Evolutionary conservation across 2,797 vertebrate genomes (phyloP).

Genomic region (Artibeus lituratus): DNA sequence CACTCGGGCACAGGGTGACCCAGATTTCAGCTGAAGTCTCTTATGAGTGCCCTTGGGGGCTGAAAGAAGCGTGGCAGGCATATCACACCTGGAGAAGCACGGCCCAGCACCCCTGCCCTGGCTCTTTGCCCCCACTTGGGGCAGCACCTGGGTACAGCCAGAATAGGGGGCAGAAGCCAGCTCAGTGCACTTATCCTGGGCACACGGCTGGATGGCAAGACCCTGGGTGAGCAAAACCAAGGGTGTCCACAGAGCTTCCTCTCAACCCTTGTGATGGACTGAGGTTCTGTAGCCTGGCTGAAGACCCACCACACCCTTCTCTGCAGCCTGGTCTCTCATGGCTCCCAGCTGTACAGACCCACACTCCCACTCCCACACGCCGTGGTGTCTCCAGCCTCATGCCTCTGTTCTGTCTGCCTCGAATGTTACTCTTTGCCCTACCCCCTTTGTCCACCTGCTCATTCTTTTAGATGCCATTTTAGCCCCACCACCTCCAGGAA

Average conservation of each 20-base stretch:
- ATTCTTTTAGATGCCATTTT: neutral
- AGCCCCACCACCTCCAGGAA: neutral
- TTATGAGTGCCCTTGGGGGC: neutral
- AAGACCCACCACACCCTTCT: neutral
- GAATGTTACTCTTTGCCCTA: neutral
- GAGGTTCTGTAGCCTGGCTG: neutral
- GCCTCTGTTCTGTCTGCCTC: neutral
- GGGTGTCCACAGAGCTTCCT: neutral
- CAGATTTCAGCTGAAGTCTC: conserved; percentile 49
- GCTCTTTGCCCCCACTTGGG: neutral
- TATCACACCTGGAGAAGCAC: neutral
- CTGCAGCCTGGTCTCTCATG: neutral
- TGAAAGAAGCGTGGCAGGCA: neutral
- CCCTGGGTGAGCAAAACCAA: neutral
- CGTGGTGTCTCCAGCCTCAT: neutral
- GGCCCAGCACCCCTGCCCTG: neutral
- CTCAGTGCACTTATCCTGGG: too few relatives aligned
- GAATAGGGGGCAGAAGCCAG: neutral
- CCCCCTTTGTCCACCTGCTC: neutral
- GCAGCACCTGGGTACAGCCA: neutral
- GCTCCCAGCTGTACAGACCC: neutral
- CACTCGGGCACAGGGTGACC: neutral
- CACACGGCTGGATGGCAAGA: neutral
- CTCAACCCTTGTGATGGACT: neutral
- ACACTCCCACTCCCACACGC: too few relatives aligned